These are phyloP conservation scores for Deroplatys truncata DNA, from an alignment of 2,888 invertebrate genomes.

Conservation along the genomic window DNA sequence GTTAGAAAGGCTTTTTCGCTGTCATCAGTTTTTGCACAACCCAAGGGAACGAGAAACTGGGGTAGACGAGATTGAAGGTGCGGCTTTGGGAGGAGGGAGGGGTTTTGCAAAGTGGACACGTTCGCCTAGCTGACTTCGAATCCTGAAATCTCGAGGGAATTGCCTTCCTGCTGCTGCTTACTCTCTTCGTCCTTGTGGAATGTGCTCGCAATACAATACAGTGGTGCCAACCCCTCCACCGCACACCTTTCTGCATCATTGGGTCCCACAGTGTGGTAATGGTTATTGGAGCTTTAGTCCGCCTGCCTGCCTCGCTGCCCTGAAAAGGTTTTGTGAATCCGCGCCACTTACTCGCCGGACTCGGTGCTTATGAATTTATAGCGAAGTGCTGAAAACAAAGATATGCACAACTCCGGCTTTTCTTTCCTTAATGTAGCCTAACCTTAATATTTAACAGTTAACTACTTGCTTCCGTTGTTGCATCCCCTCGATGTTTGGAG, in stretches of 20 bases:
- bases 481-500: too few relatives aligned
- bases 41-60: neutral
- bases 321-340: neutral
- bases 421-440: too few relatives aligned
- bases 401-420: too few relatives aligned
- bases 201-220: neutral
- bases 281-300: neutral
- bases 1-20: neutral
- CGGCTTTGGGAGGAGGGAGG: neutral
- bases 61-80: neutral
- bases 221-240: neutral
- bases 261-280: neutral
- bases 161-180: neutral
- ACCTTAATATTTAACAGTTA: too few relatives aligned
- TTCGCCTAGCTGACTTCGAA: neutral
- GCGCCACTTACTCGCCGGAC: neutral
- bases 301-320: neutral
- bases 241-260: neutral
- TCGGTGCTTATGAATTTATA: neutral
- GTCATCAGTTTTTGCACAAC: neutral
- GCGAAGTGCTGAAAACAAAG: neutral
- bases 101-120: neutral
- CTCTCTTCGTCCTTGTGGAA: neutral
- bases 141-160: neutral
- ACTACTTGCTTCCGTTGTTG: too few relatives aligned